Evolutionary conservation across 2,888 invertebrate species (phyloP).

Genomic region (Hedychridium roseum): DNA sequence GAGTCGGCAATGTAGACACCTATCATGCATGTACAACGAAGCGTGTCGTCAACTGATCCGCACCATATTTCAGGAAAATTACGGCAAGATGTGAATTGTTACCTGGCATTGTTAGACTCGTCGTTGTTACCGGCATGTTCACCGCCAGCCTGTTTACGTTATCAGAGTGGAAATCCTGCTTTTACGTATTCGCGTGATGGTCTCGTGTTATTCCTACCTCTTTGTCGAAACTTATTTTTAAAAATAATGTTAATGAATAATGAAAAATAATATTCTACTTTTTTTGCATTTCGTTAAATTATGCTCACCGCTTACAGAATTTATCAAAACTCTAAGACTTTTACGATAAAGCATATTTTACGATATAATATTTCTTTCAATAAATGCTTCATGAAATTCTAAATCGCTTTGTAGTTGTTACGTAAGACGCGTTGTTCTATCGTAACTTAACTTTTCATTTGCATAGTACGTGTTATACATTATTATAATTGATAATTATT

Average conservation of each 20-base stretch:
- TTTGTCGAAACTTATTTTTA: background rate
- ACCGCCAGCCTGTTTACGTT: conserved; percentile 29
- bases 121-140: conserved; percentile 13
- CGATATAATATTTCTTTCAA: no score
- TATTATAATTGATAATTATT: no score
- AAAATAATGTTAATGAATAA: background rate
- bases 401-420: no score
- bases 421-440: no score
- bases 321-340: no score
- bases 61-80: conserved; percentile 21
- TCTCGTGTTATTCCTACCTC: conserved; percentile 19
- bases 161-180: conserved; percentile 45
- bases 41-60: conserved; percentile 5
- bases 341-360: no score
- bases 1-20: conserved; percentile 21
- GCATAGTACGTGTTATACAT: no score
- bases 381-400: no score
- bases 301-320: no score
- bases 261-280: background rate
- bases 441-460: no score
- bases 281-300: no score
- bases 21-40: conserved; percentile 9
- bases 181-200: conserved; percentile 19
- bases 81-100: conserved; percentile 3
- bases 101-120: conserved; percentile 20